Evolutionary conservation across 1,140 invertebrate genomes (phyloP).

Genomic region (Homarus americanus): DNA sequence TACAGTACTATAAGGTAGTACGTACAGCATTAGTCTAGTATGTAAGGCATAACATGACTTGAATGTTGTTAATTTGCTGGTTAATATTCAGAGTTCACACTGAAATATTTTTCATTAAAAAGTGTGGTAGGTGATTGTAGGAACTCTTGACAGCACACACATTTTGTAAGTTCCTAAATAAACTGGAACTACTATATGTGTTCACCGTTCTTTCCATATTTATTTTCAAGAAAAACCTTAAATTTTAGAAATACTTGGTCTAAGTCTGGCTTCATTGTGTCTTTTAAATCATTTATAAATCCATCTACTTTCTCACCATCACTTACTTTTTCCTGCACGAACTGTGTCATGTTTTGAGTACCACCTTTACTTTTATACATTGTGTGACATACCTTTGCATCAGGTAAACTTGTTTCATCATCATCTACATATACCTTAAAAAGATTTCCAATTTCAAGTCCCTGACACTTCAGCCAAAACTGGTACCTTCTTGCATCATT

Average conservation of each 20-base stretch:
- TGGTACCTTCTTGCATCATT: not conserved
- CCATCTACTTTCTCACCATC: not conserved
- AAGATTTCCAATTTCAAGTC: not conserved
- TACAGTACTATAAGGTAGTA: too few species aligned
- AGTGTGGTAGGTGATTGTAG: too few species aligned
- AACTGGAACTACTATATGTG: not conserved
- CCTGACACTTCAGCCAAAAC: conserved; percentile 22
- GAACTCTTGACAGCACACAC: too few species aligned
- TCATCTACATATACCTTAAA: not conserved
- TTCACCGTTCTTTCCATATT: not conserved
- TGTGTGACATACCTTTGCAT: not conserved
- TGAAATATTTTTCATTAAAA: too few species aligned
- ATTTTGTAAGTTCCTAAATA: not conserved
- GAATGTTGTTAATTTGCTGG: too few species aligned
- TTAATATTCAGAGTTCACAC: too few species aligned
- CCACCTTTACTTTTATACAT: too few species aligned
- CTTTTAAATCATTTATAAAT: conserved; percentile 12
- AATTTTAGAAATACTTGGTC: not conserved
- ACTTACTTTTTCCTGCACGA: not conserved
- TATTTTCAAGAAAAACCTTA: not conserved
- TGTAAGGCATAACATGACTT: too few species aligned
- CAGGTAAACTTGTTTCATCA: not conserved
- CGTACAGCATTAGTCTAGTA: too few species aligned
- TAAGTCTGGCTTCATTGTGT: not conserved
- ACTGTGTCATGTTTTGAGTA: not conserved